These are phyloP conservation scores for Pogonus chalceus DNA, from an alignment of 1,140 invertebrate species.

Conservation along the genomic window DNA sequence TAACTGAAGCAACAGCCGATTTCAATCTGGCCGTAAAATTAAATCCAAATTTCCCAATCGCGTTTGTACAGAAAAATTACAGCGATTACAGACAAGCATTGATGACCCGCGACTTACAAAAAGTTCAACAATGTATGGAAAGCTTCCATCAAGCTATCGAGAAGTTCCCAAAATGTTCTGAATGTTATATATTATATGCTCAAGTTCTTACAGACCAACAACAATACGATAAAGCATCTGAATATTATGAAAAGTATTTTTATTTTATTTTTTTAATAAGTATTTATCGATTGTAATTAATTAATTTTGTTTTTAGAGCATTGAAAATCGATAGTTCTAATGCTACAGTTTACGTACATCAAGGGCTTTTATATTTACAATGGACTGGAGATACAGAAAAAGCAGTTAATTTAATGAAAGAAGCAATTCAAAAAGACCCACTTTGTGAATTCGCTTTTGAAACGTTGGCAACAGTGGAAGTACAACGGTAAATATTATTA, in stretches of 20 bases:
- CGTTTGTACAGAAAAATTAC: slow-evolving; percentile 80
- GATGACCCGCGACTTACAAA: slow-evolving; percentile 40
- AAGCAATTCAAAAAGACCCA: slow-evolving; percentile 78
- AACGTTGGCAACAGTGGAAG: slow-evolving; percentile 86
- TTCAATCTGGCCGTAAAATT: slow-evolving; percentile 74
- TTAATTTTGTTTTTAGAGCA: too few relatives aligned
- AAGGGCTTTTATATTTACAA: slow-evolving; percentile 72
- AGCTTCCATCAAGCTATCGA: slow-evolving; percentile 65
- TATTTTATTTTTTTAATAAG: too few relatives aligned
- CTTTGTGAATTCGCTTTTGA: slow-evolving; percentile 93
- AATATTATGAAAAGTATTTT: slow-evolving; percentile 68
- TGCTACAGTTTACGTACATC: slow-evolving; percentile 78
- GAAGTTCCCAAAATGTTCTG: slow-evolving; percentile 72
- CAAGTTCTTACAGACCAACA: slow-evolving; percentile 76
- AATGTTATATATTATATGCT: slow-evolving; percentile 74
- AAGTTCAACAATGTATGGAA: slow-evolving; percentile 49
- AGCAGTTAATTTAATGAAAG: slow-evolving; percentile 65
- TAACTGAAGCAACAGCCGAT: slow-evolving; percentile 67
- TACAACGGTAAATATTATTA: slow-evolving; percentile 62
- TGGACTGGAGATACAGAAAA: slow-evolving; percentile 73
- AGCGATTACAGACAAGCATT: slow-evolving; percentile 64
- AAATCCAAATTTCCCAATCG: slow-evolving; percentile 72
- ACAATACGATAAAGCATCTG: slow-evolving; percentile 71
- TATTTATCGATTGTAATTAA: too few relatives aligned
- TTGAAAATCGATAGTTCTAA: slow-evolving; percentile 74